These are phyloP conservation scores for Micromussa lordhowensis DNA, from an alignment of 92 coral and sea anemone species.

Conservation along the genomic window DNA sequence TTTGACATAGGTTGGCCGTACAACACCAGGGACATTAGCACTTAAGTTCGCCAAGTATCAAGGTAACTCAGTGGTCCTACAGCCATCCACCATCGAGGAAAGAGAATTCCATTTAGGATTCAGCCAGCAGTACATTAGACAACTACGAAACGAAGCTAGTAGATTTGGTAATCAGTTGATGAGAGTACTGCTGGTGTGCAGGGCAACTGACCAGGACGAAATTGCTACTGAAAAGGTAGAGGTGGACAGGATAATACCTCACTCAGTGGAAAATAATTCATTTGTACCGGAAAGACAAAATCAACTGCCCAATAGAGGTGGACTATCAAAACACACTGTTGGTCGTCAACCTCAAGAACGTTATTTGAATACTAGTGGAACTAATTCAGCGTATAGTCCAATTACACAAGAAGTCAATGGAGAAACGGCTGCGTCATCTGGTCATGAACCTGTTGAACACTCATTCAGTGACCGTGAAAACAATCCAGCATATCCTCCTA, in stretches of 20 bases:
- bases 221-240: constrained; percentile 11
- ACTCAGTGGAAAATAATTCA: neutral
- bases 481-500: constrained; percentile 22
- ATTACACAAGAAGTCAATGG: neutral
- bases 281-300: no score
- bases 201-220: constrained; percentile 5
- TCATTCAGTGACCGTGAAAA: neutral
- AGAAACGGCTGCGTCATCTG: neutral
- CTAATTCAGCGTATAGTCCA: neutral
- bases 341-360: neutral
- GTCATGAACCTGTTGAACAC: neutral
- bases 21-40: constrained; percentile 51
- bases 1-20: constrained; percentile 49
- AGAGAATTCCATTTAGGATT: constrained; percentile 41
- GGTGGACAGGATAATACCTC: constrained; percentile 27
- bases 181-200: constrained; percentile 51
- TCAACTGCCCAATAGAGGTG: neutral
- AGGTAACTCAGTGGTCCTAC: constrained; percentile 35
- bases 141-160: constrained; percentile 26
- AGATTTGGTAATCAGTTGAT: constrained; percentile 38
- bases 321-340: neutral
- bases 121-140: constrained; percentile 29
- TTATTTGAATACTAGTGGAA: neutral
- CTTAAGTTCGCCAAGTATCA: constrained; percentile 53
- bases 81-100: constrained; percentile 40